phyloP scores from a whole-genome alignment of 2,797 vertebrate genomes.

The Phrynocephalus vlangalii region DNA sequence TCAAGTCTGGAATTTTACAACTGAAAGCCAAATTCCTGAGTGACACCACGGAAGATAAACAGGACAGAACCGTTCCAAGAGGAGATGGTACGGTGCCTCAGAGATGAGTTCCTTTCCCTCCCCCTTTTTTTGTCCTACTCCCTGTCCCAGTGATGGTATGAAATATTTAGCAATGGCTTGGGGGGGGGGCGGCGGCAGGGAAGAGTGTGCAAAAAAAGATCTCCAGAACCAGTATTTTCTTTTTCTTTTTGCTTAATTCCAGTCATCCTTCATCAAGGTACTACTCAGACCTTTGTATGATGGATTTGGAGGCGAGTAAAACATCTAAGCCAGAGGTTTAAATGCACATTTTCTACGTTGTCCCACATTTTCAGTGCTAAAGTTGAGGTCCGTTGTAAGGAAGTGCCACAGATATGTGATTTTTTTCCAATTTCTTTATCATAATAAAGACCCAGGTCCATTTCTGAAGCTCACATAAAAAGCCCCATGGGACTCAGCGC shows the following conservation, averaged over 20 bases:
- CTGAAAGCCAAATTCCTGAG: slow-evolving; percentile 75
- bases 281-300: slow-evolving; percentile 17
- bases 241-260: neutral
- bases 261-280: neutral
- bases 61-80: slow-evolving; percentile 54
- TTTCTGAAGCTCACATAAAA: neutral
- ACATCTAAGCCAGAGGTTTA: neutral
- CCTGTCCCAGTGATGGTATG: neutral
- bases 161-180: slow-evolving; percentile 35
- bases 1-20: slow-evolving; percentile 60
- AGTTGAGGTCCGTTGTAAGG: neutral
- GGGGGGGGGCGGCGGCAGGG: no score
- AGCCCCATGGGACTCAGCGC: no score
- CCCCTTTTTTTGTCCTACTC: slow-evolving; percentile 5
- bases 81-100: slow-evolving; percentile 78
- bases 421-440: neutral
- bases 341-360: no score
- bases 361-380: neutral
- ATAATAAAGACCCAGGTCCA: neutral
- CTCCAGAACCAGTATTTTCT: slow-evolving; percentile 20
- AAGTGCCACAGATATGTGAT: neutral
- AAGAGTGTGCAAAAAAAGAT: slow-evolving; percentile 16
- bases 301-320: neutral
- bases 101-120: slow-evolving; percentile 32
- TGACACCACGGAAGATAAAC: slow-evolving; percentile 78